phyloP scores from a whole-genome alignment of 2,888 invertebrate genomes.

The Stramonita haemastoma region DNA sequence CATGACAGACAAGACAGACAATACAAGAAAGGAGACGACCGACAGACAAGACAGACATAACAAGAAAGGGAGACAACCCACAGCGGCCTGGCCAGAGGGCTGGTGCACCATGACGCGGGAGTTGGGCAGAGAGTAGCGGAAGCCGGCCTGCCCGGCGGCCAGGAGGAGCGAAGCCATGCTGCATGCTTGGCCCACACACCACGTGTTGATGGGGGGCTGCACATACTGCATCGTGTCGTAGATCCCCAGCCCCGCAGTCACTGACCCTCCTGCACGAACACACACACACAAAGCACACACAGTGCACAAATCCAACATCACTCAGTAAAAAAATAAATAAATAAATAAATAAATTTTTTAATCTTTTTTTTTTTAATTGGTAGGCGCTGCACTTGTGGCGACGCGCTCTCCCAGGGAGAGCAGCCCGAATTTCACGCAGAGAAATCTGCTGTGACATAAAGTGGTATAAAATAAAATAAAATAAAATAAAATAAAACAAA shows the following conservation, averaged over 20 bases:
- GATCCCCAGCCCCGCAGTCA: slow-evolving; percentile 97
- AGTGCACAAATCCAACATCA: too few species aligned
- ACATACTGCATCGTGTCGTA: slow-evolving; percentile 99
- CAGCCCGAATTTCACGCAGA: too few species aligned
- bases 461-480: too few species aligned
- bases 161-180: slow-evolving; percentile 97
- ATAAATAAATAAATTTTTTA: too few species aligned
- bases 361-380: too few species aligned
- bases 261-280: slow-evolving; percentile 93
- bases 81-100: slow-evolving; percentile 93
- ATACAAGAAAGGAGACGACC: not conserved
- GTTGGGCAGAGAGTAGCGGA: slow-evolving; percentile 97
- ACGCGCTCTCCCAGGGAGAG: too few species aligned
- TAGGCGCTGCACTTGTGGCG: too few species aligned
- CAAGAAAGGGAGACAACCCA: slow-evolving; percentile 69
- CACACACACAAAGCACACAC: too few species aligned
- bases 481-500: too few species aligned
- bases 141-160: slow-evolving; percentile 89
- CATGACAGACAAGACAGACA: not conserved
- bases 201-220: slow-evolving; percentile 97
- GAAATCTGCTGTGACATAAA: too few species aligned
- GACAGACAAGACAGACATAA: too few species aligned
- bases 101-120: slow-evolving; percentile 99
- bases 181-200: slow-evolving; percentile 96
- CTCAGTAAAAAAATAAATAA: too few species aligned